Evolutionary conservation across 2,888 invertebrate species (phyloP), one percentile per base, ranked within the genome.

Genomic region (Corbicula japonica): DNA sequence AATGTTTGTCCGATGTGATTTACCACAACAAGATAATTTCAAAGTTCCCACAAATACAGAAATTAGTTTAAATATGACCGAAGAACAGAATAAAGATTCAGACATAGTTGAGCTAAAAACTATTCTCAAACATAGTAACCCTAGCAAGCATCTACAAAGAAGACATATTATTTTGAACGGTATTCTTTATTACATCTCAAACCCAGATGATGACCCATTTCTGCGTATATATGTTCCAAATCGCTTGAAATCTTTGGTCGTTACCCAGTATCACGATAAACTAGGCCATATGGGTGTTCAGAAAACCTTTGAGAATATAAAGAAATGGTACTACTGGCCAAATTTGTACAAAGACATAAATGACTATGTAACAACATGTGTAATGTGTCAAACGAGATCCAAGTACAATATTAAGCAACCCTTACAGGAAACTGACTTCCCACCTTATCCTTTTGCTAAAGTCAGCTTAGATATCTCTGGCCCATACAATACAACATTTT

Each of bases 331-430:
- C 41, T 54, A 23, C 62, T 80, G 80, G 84, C 60, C 60, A n/a
- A 77, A 78, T 44, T 34, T 80, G 28, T 80, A 66, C 46, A 78
- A 74, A 62, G 68, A 81, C 28, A 28, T 84, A 6, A 26, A 70
- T 26, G 56, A 75, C 3, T 80, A 56, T 32, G 69, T 69, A n/a
- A 23, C 38, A 44, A 8, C 6, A 1, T 69, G 69, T 65, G 21
- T 70, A 3, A 23, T 21, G 10, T 79, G 76, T 62, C 82, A 82
- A 41, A 75, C 48, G n/a, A 58, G 74, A 26, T 68, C 38, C 21
- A 23, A 62, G 38, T 32, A 48, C 8, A 77, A 70, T 35, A 15
- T 23, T 23, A 76, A 69, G 50, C 65, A 41, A 21, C 58, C 60
- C 18, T 34, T 73, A 30, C 73, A 79, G 62, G 66, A 76, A 46